These are phyloP conservation scores for Antheraea mylitta DNA, from an alignment of 1,140 invertebrate genomes.

Conservation along the genomic window DNA sequence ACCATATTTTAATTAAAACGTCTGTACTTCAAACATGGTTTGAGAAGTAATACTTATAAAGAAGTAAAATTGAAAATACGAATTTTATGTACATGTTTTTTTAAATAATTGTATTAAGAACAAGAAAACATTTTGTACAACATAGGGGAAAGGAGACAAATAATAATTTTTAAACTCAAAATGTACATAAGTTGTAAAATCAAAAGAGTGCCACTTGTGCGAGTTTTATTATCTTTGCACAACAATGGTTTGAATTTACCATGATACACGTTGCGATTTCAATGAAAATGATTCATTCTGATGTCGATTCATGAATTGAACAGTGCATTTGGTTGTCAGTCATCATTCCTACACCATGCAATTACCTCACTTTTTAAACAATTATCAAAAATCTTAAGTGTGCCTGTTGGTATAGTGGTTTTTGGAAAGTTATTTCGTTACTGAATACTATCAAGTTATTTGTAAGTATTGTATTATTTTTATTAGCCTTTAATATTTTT, in stretches of 20 bases:
- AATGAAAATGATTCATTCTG: slow-evolving; percentile 4
- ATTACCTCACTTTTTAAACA: neutral
- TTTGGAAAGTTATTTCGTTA: neutral
- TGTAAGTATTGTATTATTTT: neutral
- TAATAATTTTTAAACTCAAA: too few relatives aligned
- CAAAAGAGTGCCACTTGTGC: neutral
- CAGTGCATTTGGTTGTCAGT: neutral
- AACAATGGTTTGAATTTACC: slow-evolving; percentile 2
- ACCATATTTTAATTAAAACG: too few relatives aligned
- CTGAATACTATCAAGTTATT: neutral
- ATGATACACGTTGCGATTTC: neutral
- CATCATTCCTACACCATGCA: neutral
- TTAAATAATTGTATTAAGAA: too few relatives aligned
- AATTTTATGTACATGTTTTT: too few relatives aligned
- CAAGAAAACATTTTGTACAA: too few relatives aligned
- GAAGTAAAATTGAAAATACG: too few relatives aligned
- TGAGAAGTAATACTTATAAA: too few relatives aligned
- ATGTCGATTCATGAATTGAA: slow-evolving; percentile 2
- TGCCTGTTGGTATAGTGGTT: neutral
- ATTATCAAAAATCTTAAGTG: neutral
- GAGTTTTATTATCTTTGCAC: neutral
- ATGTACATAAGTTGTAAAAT: neutral
- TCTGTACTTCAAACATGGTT: too few relatives aligned
- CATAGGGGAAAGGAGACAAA: too few relatives aligned
- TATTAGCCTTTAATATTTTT: neutral